Conservation (phyloP, 2,888 invertebrate species). For the Sphaerophoria taeniata region DNA sequence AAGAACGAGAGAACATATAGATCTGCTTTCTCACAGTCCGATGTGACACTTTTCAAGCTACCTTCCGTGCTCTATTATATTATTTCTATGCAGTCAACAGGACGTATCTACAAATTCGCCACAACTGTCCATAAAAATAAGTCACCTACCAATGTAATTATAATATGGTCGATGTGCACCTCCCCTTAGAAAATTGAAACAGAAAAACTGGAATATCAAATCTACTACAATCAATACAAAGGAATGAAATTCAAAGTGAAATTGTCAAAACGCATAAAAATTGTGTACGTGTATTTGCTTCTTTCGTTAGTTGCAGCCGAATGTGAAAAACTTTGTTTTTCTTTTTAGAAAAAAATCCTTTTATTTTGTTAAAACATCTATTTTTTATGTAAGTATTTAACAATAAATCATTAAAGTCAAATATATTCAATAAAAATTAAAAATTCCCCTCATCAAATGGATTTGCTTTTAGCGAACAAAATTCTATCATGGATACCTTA, state of each 20-base stretch:
- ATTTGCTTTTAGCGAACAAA: slow-evolving; percentile 1
- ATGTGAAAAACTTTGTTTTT: slow-evolving; percentile 77
- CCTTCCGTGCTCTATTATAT: too few species aligned
- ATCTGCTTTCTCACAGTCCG: too few species aligned
- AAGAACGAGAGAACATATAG: too few species aligned
- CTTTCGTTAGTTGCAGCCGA: slow-evolving; percentile 69
- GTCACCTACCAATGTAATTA: too few species aligned
- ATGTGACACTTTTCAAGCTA: too few species aligned
- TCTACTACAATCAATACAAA: slow-evolving; percentile 31
- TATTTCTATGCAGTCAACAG: too few species aligned
- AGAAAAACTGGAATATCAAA: background rate
- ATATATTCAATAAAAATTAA: background rate
- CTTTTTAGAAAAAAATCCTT: slow-evolving; percentile 75
- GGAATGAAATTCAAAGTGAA: slow-evolving; percentile 23
- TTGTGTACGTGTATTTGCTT: slow-evolving; percentile 77
- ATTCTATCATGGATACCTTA: background rate
- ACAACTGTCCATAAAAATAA: too few species aligned
- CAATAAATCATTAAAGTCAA: background rate
- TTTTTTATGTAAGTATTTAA: slow-evolving; percentile 74
- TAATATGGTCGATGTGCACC: too few species aligned
- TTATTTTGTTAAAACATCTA: slow-evolving; percentile 76
- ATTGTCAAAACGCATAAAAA: slow-evolving; percentile 73
- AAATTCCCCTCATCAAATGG: background rate
- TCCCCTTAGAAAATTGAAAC: background rate
- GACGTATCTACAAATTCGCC: too few species aligned